These are phyloP conservation scores for Pseudococcus jackbeardsleyi DNA, from an alignment of 2,888 invertebrate species.

Conservation along the genomic window DNA sequence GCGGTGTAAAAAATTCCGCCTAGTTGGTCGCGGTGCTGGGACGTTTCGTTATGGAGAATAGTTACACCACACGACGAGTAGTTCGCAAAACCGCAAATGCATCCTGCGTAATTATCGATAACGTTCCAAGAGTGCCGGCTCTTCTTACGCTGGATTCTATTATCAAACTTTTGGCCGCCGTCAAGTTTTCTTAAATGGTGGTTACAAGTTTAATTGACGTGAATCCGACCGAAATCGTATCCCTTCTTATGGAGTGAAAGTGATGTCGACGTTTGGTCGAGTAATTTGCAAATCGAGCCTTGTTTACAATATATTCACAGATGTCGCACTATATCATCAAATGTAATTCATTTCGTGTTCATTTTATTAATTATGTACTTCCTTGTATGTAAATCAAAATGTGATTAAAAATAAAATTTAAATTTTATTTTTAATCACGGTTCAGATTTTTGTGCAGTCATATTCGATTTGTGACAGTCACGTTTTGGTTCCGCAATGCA, in stretches of 20 bases:
- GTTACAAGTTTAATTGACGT: constrained; percentile 50
- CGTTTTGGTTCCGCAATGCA: too few species aligned
- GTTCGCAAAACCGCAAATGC: constrained; percentile 46
- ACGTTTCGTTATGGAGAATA: neutral
- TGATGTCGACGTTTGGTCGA: constrained; percentile 34
- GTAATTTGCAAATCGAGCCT: constrained; percentile 17
- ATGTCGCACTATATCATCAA: neutral
- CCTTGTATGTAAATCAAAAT: too few species aligned
- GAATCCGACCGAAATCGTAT: constrained; percentile 36
- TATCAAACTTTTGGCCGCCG: constrained; percentile 47
- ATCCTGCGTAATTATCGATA: constrained; percentile 43
- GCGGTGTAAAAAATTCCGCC: neutral
- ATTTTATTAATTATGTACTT: too few species aligned
- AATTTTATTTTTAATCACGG: too few species aligned
- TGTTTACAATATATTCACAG: constrained; percentile 28
- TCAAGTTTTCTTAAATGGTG: constrained; percentile 52
- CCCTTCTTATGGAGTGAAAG: neutral
- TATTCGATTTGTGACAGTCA: too few species aligned
- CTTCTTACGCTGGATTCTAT: neutral
- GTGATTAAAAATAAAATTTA: too few species aligned
- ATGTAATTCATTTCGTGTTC: neutral
- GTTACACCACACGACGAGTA: constrained; percentile 1
- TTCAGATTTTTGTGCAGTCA: too few species aligned
- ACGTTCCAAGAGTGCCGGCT: constrained; percentile 12
- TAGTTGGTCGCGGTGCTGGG: neutral